Conservation (phyloP, 2,113 vertebrate species). For the Pomatostomus ruficeps region DNA sequence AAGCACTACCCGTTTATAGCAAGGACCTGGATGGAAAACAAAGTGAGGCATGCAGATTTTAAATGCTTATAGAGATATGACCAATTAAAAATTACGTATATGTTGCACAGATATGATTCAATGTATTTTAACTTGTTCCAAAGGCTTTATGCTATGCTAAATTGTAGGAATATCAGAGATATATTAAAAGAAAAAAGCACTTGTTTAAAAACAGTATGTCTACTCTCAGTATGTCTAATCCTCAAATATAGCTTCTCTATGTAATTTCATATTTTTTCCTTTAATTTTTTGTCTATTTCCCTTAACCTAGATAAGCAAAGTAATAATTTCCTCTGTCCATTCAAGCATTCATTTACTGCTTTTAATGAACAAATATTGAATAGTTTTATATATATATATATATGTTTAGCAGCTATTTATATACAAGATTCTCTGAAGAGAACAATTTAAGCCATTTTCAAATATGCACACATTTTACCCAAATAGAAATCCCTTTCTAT, state of each 20-base stretch:
- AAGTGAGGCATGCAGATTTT: not conserved
- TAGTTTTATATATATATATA: not conserved
- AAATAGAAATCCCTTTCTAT: not conserved
- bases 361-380: not conserved
- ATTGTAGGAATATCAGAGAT: not conserved
- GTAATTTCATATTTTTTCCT: not conserved
- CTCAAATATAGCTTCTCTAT: not conserved
- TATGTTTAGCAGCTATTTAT: not conserved
- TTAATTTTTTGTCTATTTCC: not conserved
- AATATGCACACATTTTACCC: not conserved
- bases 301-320: not conserved
- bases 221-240: not conserved
- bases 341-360: not conserved
- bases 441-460: not conserved
- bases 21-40: not conserved
- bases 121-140: not conserved
- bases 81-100: not conserved
- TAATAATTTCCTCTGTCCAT: not conserved
- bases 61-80: not conserved
- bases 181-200: not conserved
- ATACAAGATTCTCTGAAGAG: not conserved
- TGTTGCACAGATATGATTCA: not conserved
- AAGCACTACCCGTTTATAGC: not conserved
- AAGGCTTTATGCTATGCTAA: not conserved
- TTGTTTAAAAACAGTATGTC: not conserved